phyloP scores from a whole-genome alignment of 1,140 invertebrate species.

The Ylistrum balloti region DNA sequence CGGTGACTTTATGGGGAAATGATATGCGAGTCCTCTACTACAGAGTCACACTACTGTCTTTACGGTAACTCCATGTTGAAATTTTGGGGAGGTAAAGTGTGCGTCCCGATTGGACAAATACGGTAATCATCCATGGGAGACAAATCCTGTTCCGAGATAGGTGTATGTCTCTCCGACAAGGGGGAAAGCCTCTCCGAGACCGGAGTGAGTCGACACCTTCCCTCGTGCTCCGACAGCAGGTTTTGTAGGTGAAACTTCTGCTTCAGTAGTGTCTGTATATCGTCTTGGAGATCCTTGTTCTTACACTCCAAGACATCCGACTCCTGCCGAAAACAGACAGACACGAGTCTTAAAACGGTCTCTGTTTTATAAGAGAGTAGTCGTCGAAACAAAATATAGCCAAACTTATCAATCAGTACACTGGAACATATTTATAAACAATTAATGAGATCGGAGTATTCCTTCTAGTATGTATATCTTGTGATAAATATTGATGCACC shows the following conservation, averaged over 20 bases:
- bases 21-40: background rate
- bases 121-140: constrained; percentile 29
- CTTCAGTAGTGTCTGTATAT: background rate
- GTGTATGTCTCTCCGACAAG: background rate
- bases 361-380: no score
- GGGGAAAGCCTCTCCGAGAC: background rate
- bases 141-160: background rate
- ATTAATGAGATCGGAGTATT: no score
- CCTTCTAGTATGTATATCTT: no score
- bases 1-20: background rate
- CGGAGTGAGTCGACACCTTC: background rate
- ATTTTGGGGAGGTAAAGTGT: constrained; percentile 9
- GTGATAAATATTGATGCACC: no score
- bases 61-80: constrained; percentile 11
- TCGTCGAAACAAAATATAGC: no score
- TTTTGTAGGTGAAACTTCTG: constrained; percentile 15
- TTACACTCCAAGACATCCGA: background rate
- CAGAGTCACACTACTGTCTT: background rate
- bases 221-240: background rate
- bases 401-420: no score
- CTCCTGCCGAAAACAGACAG: background rate
- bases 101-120: background rate
- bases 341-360: no score
- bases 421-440: no score
- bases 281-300: background rate